These are phyloP conservation scores for Staurois parvus DNA, from an alignment of 2,797 vertebrate species.

Conservation along the genomic window DNA sequence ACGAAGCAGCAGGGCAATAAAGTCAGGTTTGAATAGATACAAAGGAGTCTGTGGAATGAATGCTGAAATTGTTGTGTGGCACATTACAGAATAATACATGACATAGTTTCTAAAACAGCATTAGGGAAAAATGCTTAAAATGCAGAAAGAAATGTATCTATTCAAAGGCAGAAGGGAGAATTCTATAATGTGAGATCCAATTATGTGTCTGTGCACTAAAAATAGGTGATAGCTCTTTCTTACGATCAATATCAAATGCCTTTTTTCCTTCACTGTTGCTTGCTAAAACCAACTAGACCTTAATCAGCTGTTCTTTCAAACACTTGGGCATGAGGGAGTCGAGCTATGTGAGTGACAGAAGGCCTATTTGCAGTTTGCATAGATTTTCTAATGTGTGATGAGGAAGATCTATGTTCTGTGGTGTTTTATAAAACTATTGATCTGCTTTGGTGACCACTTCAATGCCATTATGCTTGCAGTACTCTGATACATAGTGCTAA, in stretches of 20 bases:
- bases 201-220: slow-evolving; percentile 47
- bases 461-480: slow-evolving; percentile 10
- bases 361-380: slow-evolving; percentile 55
- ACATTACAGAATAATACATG: slow-evolving; percentile 14
- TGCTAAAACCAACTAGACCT: slow-evolving; percentile 55
- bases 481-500: slow-evolving; percentile 3
- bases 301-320: slow-evolving; percentile 57
- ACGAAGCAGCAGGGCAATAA: slow-evolving; percentile 20
- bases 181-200: slow-evolving; percentile 48
- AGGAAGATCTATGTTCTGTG: slow-evolving; percentile 43
- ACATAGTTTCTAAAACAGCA: slow-evolving; percentile 13
- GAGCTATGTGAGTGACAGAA: slow-evolving; percentile 34
- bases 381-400: slow-evolving; percentile 48
- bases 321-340: slow-evolving; percentile 42
- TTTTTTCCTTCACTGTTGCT: slow-evolving; percentile 45
- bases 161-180: slow-evolving; percentile 39
- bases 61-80: slow-evolving; percentile 28
- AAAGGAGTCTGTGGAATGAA: slow-evolving; percentile 23
- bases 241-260: slow-evolving; percentile 55
- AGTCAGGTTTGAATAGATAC: slow-evolving; percentile 26
- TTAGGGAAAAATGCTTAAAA: slow-evolving; percentile 26
- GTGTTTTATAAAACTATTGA: slow-evolving; percentile 40
- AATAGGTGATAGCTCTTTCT: slow-evolving; percentile 46
- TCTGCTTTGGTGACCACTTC: slow-evolving; percentile 45
- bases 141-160: slow-evolving; percentile 29